These are phyloP conservation scores for Anneissia japonica DNA, from an alignment of 35 echinoderm and acorn worm species.

Conservation along the genomic window DNA sequence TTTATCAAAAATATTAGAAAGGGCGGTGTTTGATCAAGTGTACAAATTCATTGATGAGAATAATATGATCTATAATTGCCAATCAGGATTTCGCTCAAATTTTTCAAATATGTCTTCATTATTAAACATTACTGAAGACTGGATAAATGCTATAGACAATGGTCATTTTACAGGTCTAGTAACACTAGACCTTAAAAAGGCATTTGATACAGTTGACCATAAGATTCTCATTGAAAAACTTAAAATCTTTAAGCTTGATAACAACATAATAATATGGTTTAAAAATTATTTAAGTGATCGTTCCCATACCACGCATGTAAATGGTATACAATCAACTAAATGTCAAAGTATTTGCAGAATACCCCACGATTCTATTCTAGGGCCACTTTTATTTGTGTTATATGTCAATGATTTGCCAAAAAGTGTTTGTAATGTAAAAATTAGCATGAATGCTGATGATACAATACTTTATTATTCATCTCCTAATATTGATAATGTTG, in stretches of 20 bases:
- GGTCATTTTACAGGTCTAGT: background rate
- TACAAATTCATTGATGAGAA: background rate
- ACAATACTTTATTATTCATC: background rate
- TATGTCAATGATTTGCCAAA: background rate
- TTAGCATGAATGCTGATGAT: background rate
- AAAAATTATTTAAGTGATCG: background rate
- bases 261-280: background rate
- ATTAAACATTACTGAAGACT: background rate
- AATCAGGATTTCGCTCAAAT: background rate
- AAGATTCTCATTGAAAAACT: background rate
- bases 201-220: background rate
- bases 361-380: background rate
- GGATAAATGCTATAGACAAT: background rate
- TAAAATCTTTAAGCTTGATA: background rate
- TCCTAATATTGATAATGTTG: background rate
- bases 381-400: background rate
- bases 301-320: background rate
- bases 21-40: background rate
- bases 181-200: background rate
- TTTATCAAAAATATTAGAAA: background rate
- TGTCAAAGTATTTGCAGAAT: background rate
- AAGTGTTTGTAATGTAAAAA: background rate
- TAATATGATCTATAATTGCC: background rate
- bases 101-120: background rate
- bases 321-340: background rate